Conservation (phyloP, 2,797 vertebrate genomes). For the Helicolenus hilgendorfi region DNA sequence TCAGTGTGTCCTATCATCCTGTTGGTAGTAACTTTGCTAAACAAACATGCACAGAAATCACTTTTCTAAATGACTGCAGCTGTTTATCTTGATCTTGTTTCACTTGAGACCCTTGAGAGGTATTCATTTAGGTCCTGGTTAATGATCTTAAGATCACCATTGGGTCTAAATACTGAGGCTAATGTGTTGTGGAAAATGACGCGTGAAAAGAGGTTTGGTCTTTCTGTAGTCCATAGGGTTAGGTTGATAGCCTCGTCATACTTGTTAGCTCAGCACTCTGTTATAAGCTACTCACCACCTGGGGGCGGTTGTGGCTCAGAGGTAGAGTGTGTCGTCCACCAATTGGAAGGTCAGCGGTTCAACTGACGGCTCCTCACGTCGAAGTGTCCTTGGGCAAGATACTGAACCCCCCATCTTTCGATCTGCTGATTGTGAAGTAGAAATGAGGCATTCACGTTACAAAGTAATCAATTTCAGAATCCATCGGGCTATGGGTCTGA, state of each 20-base stretch:
- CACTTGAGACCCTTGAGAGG: neutral
- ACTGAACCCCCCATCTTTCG: no score
- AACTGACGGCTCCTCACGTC: accelerated
- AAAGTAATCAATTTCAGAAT: no score
- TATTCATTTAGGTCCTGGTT: neutral
- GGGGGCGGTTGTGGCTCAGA: no score
- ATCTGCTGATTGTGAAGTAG: no score
- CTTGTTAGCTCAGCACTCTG: neutral
- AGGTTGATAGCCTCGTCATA: neutral
- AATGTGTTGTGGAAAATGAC: neutral
- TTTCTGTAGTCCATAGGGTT: neutral
- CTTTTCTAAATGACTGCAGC: neutral
- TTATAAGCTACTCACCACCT: neutral
- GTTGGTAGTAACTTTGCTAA: neutral
- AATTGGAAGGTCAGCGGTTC: no score
- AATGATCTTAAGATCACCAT: neutral
- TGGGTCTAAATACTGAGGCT: neutral
- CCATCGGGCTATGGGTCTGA: no score
- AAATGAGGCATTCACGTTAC: no score
- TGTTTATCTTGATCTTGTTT: neutral
- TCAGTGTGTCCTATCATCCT: neutral
- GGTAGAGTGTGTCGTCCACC: no score
- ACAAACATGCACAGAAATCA: neutral
- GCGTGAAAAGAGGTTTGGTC: neutral
- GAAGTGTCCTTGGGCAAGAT: no score